Evolutionary conservation across 2,113 vertebrate species (phyloP).

Genomic region (Apodemus sylvaticus): DNA sequence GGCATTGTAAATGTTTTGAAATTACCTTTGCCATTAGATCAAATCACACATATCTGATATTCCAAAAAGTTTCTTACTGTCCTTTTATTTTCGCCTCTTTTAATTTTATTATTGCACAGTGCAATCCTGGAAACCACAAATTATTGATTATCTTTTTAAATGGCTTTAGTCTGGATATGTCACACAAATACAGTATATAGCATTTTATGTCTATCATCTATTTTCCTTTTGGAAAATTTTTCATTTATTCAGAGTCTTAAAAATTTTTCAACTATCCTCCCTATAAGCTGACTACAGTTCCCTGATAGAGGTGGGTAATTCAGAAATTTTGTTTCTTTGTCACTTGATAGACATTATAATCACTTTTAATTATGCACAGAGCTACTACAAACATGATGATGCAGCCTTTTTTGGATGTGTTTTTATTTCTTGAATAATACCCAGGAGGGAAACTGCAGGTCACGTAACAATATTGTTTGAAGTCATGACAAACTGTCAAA

Average conservation of each 20-base stretch:
- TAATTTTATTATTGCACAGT: background rate
- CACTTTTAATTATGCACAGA: constrained; percentile 17
- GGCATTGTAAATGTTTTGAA: background rate
- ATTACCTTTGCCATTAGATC: background rate
- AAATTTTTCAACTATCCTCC: background rate
- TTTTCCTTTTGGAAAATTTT: background rate
- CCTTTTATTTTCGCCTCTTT: too few relatives aligned
- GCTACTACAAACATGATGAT: background rate
- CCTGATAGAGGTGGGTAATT: background rate
- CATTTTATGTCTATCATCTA: background rate
- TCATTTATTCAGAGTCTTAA: background rate
- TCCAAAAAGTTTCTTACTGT: background rate
- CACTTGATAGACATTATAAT: background rate
- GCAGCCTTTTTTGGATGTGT: background rate
- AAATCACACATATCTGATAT: background rate
- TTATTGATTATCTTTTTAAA: background rate
- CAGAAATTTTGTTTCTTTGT: background rate
- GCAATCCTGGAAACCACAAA: background rate
- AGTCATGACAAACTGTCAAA: background rate
- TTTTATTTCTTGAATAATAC: background rate
- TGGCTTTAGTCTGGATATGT: background rate
- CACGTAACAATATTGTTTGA: background rate
- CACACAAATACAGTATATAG: background rate
- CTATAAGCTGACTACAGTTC: background rate
- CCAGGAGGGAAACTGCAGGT: background rate